Base-by-base conservation (phyloP, 2,888 invertebrate species). In the Tuta absoluta region DNA sequence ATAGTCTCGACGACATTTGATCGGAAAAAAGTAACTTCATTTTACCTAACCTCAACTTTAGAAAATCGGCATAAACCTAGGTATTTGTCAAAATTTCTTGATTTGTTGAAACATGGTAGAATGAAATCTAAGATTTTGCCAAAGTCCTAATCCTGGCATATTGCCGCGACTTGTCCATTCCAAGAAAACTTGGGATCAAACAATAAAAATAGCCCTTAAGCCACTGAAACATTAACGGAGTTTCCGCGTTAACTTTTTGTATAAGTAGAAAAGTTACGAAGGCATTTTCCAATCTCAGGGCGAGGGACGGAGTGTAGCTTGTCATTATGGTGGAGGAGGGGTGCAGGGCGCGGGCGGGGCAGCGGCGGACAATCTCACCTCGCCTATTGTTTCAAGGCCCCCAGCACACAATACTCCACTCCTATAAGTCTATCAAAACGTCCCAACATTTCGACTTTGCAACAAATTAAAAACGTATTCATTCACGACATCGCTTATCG, bases 201-300 rank as follows among this genome's bases (percentile, higher is more conserved):
- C 75, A 82, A 82, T 81, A 82, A 82, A 82, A 84, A 80, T 80
- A 79, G 75, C 79, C 76, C 77, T 78, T 80, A 82, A 83, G 80
- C 79, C 75, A 81, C 81, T 78, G 76, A 78, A 78, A 81, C 72
- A 72, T 72, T 72, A 72, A 70, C 69, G 70, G 80, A 86, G 82
- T 86, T 86, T 84, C 80, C 80, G 76, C 83, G 84, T 84, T 82
- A 86, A 86, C 83, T 87, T 78, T 87, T 86, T 86, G 84, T 84
- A 78, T 85, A 85, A 85, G 84, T 85, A 84, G 82, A 80, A 86
- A 88, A 87, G 85, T 88, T 88, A 78, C 74, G 72, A 77, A 82
- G 81, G 83, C 81, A 84, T 87, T 87, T 87, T 88, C 84, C 85
- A 88, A 86, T 87, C 82, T 85, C 76, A 75, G 77, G 76, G 77